A percentile compares a stretch with the other conserved stretches of the same genome.
phyloP scores from a whole-genome alignment of 2,888 invertebrate species.

The Chaetogeoica ovagalla region DNA sequence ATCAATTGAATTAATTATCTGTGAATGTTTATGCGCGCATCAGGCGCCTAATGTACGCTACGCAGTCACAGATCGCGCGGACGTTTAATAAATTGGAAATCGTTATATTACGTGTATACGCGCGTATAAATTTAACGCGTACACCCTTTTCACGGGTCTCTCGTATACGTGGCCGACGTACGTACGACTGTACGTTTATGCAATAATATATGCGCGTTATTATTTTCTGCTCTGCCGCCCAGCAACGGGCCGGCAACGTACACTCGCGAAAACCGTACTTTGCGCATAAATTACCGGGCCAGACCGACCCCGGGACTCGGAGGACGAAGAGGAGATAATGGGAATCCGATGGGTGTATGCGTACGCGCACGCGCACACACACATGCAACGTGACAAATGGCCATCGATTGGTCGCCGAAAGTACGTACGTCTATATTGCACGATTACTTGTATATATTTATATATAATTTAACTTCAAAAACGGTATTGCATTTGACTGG shows the following conservation, averaged over 20 bases:
- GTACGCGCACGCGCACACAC: not conserved
- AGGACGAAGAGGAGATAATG: constrained; percentile 31
- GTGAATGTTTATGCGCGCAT: constrained; percentile 21
- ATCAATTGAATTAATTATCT: constrained; percentile 48
- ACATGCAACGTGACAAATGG: constrained; percentile 30
- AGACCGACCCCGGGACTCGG: constrained; percentile 2
- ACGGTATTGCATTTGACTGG: too few relatives aligned
- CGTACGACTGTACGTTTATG: not conserved
- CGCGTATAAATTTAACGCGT: not conserved
- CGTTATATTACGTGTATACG: not conserved
- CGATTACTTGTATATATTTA: too few relatives aligned
- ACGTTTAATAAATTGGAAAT: constrained; percentile 36
- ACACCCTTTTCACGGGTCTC: not conserved
- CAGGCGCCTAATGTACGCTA: constrained; percentile 18
- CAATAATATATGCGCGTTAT: not conserved
- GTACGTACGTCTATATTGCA: not conserved
- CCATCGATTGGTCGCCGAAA: constrained; percentile 17
- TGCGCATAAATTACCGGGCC: constrained; percentile 28
- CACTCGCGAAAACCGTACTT: constrained; percentile 25
- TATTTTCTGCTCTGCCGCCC: not conserved
- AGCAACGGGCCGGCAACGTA: not conserved
- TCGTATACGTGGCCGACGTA: too few relatives aligned
- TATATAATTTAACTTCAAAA: too few relatives aligned
- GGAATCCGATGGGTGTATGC: constrained; percentile 33
- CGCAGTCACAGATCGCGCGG: not conserved